These are phyloP conservation scores for Etheostoma nigrum DNA, from an alignment of 2,797 vertebrate genomes.

Conservation along the genomic window DNA sequence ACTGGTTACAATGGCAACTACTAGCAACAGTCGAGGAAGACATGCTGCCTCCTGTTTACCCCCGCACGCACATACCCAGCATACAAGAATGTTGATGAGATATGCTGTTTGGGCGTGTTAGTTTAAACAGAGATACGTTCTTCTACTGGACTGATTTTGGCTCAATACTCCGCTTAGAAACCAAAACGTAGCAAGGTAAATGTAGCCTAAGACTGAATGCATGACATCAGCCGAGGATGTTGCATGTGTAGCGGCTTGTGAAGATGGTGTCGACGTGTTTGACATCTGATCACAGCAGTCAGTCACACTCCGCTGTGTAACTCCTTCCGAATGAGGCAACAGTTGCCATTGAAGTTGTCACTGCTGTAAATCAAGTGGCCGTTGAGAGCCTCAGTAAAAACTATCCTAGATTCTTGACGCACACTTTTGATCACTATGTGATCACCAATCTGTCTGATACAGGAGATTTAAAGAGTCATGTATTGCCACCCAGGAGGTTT, in stretches of 20 bases:
- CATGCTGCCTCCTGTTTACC: no score
- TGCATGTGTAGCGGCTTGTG: conserved; percentile 32
- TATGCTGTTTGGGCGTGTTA: no score
- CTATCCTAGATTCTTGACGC: conserved; percentile 29
- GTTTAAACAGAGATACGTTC: no score
- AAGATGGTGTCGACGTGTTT: conserved; percentile 10
- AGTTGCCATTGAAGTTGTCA: conserved; percentile 12
- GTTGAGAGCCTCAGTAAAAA: conserved; percentile 12
- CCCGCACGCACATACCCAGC: no score
- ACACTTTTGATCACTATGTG: conserved; percentile 42
- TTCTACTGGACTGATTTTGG: no score
- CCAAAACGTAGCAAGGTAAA: no score
- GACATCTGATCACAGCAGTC: conserved; percentile 19
- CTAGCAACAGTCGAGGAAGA: no score
- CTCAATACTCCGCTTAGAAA: no score
- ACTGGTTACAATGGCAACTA: no score
- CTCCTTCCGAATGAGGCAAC: conserved; percentile 21
- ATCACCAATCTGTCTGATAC: conserved; percentile 26
- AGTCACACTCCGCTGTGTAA: neutral
- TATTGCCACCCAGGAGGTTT: conserved; percentile 20
- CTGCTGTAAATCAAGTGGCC: conserved; percentile 8
- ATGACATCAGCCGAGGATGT: neutral
- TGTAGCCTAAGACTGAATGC: neutral
- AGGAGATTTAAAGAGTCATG: conserved; percentile 19
- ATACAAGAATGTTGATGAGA: no score